Conservation (phyloP, 2,888 invertebrate genomes). For the Aphidius colemani region DNA sequence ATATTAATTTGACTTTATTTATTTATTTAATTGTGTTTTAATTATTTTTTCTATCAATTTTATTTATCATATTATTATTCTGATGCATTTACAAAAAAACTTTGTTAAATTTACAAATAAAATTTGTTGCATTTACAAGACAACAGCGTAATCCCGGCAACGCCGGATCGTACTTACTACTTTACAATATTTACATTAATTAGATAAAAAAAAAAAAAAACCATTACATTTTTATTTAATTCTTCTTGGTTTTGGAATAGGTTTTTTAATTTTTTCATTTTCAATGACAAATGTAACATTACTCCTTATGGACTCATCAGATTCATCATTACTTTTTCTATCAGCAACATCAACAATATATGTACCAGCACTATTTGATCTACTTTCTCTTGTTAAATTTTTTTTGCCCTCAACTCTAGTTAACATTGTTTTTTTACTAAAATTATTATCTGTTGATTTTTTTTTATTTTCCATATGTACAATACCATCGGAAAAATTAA, state of each 20-base stretch:
- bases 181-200: background rate
- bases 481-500: slow-evolving; percentile 1
- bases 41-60: too few species aligned
- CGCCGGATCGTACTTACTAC: too few species aligned
- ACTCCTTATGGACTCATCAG: slow-evolving; percentile 38
- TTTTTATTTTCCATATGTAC: background rate
- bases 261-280: slow-evolving; percentile 33
- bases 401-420: too few species aligned
- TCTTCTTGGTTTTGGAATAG: slow-evolving; percentile 38
- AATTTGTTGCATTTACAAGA: too few species aligned
- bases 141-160: too few species aligned
- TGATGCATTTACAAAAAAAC: too few species aligned
- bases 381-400: slow-evolving; percentile 8
- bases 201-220: slow-evolving; percentile 3
- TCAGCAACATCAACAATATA: slow-evolving; percentile 38
- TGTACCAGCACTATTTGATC: slow-evolving; percentile 42
- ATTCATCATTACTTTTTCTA: slow-evolving; percentile 17
- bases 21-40: too few species aligned
- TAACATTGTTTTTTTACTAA: background rate
- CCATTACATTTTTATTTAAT: background rate
- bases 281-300: slow-evolving; percentile 46
- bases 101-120: too few species aligned
- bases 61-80: too few species aligned
- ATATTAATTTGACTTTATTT: too few species aligned
- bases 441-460: slow-evolving; percentile 1